These are phyloP conservation scores for Troglohyphantes excavatus DNA, from an alignment of 2,888 invertebrate genomes.

Conservation along the genomic window DNA sequence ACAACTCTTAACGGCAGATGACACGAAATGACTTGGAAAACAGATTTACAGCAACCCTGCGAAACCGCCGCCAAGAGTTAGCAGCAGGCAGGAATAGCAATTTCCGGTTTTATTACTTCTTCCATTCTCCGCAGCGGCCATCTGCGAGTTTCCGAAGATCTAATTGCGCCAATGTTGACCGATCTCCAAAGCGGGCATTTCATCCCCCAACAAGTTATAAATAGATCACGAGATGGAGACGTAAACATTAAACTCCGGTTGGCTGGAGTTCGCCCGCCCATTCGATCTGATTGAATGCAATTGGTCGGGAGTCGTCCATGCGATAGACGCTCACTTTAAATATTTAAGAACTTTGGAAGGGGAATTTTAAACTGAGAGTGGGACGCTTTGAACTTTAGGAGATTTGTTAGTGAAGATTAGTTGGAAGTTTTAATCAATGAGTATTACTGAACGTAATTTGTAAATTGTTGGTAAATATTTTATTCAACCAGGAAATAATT, in stretches of 20 bases:
- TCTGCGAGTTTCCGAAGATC: constrained; percentile 4
- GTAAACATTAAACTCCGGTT: constrained; percentile 34
- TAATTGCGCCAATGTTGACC: constrained; percentile 54
- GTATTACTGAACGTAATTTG: background rate
- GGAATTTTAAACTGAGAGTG: background rate
- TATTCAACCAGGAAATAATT: too few species aligned
- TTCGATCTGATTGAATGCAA: constrained; percentile 19
- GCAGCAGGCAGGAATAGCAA: constrained; percentile 10
- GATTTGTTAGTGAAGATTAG: background rate
- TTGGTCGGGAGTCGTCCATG: background rate
- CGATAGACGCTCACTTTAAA: constrained; percentile 23
- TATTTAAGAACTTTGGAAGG: constrained; percentile 28
- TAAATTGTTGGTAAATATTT: background rate
- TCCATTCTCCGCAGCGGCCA: background rate
- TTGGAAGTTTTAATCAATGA: background rate
- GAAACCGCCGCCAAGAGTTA: constrained; percentile 13
- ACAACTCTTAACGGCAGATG: background rate
- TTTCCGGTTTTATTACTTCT: constrained; percentile 38
- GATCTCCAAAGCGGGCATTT: background rate
- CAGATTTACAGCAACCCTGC: constrained; percentile 21
- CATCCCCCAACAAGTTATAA: constrained; percentile 34
- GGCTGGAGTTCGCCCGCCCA: background rate
- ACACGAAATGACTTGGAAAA: constrained; percentile 3
- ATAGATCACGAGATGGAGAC: constrained; percentile 35
- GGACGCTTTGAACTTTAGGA: background rate